A percentile compares a stretch with the other conserved stretches of the same genome.
Conservation (phyloP, 2,888 invertebrate genomes). For the Esperia sulphurella region DNA sequence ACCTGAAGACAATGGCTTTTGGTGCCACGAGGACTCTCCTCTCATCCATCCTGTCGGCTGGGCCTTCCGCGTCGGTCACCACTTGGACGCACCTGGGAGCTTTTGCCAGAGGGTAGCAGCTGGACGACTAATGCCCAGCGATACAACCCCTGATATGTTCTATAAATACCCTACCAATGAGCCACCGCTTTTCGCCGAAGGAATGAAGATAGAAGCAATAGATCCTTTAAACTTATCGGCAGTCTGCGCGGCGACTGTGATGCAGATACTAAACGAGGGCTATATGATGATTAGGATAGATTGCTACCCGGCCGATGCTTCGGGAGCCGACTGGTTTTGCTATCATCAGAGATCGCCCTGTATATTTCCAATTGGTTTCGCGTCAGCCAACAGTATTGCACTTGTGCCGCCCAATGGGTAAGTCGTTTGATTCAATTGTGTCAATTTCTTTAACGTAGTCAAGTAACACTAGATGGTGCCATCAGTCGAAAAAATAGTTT, state of each 20-base stretch:
- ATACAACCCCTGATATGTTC: conserved; percentile 90
- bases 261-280: conserved; percentile 93
- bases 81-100: conserved; percentile 89
- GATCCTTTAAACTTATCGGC: conserved; percentile 97
- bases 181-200: conserved; percentile 84
- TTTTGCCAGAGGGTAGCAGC: conserved; percentile 88
- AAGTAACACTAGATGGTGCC: no score
- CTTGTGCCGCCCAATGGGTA: conserved; percentile 90
- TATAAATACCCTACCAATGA: conserved; percentile 79
- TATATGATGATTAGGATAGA: conserved; percentile 98
- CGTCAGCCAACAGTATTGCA: conserved; percentile 88
- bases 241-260: conserved; percentile 97
- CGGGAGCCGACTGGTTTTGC: conserved; percentile 97
- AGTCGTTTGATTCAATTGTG: conserved; percentile 26
- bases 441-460: not conserved
- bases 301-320: conserved; percentile 91
- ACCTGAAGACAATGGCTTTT: conserved; percentile 91
- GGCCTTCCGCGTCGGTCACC: conserved; percentile 94
- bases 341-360: conserved; percentile 96
- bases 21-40: conserved; percentile 98
- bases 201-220: conserved; percentile 98
- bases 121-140: conserved; percentile 85
- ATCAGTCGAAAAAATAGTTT: no score
- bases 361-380: conserved; percentile 97
- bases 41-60: conserved; percentile 98